Evolutionary conservation across 1,140 invertebrate genomes (phyloP).

Genomic region (Leptinotarsa defecta): DNA sequence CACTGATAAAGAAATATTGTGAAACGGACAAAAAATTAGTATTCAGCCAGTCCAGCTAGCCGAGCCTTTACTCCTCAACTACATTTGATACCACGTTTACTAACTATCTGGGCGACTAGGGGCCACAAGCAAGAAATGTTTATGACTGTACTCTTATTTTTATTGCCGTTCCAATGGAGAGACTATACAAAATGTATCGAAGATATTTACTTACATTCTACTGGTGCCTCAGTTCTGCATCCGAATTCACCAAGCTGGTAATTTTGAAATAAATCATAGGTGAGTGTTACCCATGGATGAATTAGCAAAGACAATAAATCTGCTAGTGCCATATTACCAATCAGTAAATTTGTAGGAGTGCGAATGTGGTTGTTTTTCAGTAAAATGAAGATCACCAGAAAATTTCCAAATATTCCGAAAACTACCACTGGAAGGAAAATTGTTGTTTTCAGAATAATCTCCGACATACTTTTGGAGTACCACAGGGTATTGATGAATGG

Average conservation of each 20-base stretch:
- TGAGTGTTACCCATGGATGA: conserved; percentile 71
- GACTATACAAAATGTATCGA: background rate
- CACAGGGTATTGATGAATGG: conserved; percentile 66
- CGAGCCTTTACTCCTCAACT: too few species aligned
- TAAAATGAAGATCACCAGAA: conserved; percentile 71
- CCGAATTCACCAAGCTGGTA: conserved; percentile 72
- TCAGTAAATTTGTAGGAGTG: conserved; percentile 78
- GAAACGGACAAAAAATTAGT: too few species aligned
- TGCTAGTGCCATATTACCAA: conserved; percentile 78
- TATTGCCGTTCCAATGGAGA: too few species aligned
- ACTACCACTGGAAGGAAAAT: conserved; percentile 67
- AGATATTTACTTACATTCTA: conserved; percentile 63
- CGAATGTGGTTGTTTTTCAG: conserved; percentile 68
- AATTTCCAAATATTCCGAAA: conserved; percentile 73
- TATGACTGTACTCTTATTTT: too few species aligned
- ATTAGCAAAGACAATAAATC: conserved; percentile 76
- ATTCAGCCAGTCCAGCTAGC: too few species aligned
- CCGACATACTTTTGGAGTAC: conserved; percentile 61
- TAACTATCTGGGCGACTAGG: too few species aligned
- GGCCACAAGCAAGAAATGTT: too few species aligned
- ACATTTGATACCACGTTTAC: too few species aligned
- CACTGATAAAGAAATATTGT: too few species aligned
- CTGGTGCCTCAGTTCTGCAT: conserved; percentile 71
- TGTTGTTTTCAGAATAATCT: conserved; percentile 66
- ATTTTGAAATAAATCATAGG: conserved; percentile 73